phyloP scores from a whole-genome alignment of 2,797 vertebrate genomes.

The Anguilla pacifica region DNA sequence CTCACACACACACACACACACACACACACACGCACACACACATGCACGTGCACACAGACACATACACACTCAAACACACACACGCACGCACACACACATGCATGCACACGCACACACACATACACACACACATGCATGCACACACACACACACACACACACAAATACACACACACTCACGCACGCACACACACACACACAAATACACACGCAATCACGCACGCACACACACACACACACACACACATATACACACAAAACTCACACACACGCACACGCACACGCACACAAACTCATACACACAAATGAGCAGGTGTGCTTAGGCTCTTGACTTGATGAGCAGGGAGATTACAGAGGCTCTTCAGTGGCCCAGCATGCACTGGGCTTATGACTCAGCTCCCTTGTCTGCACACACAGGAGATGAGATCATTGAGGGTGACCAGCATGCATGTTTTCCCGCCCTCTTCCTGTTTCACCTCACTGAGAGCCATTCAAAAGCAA shows the following conservation, averaged over 20 bases:
- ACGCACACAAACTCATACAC: background rate
- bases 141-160: too few species aligned
- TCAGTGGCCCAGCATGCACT: background rate
- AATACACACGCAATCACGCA: too few species aligned
- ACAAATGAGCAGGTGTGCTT: conserved; percentile 4
- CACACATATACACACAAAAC: background rate
- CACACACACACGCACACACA: too few species aligned
- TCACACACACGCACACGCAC: background rate
- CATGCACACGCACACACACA: too few species aligned
- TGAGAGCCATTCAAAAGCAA: background rate
- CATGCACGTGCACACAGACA: too few species aligned
- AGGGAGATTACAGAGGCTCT: background rate
- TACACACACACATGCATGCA: too few species aligned
- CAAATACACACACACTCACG: too few species aligned
- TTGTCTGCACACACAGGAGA: background rate
- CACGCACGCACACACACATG: too few species aligned
- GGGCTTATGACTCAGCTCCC: background rate
- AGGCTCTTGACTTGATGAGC: conserved; percentile 2
- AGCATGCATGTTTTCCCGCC: background rate
- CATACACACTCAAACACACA: too few species aligned
- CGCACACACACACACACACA: background rate
- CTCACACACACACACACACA: background rate
- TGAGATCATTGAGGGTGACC: background rate
- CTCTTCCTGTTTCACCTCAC: background rate
- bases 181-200: too few species aligned